Evolutionary conservation across 2,888 invertebrate species (phyloP), one percentile per base, ranked within the genome.

Genomic region (Metellina segmentata): DNA sequence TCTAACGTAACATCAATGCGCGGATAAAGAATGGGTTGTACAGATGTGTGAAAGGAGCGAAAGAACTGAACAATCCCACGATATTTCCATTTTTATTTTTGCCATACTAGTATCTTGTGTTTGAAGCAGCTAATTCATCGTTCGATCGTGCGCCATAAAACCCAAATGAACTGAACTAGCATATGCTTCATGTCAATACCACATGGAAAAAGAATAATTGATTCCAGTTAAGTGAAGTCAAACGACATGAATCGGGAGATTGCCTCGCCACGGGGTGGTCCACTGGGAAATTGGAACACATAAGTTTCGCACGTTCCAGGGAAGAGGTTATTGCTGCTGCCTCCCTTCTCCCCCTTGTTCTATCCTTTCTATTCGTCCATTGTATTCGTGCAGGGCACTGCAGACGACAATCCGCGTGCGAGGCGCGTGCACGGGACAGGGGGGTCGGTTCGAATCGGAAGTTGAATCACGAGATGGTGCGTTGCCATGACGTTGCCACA

Each of bases 281-380:
- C 69, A 87, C 89, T 89, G 89, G 83, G 89, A 89, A 89, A 78
- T 34, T 19, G 71, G 83, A 71, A 52, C 48, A 19, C 77, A 49
- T 49, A 52, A 48, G 89, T 89, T 89, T 89, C 89, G 89, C 89
- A 89, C 89, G 83, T 85, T 53, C 53, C 81, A 11, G 74, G 83
- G 78, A 52, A 34, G 34, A 34, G 81, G 88, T 51, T 16, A 7
- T 16, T 7, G 19, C 34, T n/a, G 82, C 71, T 52, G 51, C 61
- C 34, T 52, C 79, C 52, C 86, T 34, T 34, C 34, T 61, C 9
- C 70, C n/a, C 16, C 85, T 85, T 71, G 79, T 79, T 78, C 79
- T 71, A 70, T 78, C 20, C 34, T 81, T 61, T 48, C 69, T 11
- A 9, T 83, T 16, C 13, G 61, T 49, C 69, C 13, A 53, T 52